Conservation (phyloP, 92 coral and sea anemone genomes). For the Muricea muricata region DNA sequence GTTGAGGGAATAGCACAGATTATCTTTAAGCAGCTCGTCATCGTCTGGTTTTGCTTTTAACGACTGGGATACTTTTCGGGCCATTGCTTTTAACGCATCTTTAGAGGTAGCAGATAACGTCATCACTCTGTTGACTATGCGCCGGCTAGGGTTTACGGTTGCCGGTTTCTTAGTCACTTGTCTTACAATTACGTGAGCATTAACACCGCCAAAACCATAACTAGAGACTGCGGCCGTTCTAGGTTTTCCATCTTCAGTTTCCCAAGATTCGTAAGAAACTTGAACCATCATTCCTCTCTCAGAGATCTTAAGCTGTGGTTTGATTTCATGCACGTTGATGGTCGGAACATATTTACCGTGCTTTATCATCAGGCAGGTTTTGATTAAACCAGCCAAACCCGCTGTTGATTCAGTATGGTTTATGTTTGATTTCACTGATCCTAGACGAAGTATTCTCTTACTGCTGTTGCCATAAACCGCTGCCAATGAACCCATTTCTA, state of each 20-base stretch:
- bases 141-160: background rate
- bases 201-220: constrained; percentile 74
- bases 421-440: constrained; percentile 83
- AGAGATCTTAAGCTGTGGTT: constrained; percentile 69
- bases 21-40: constrained; percentile 1
- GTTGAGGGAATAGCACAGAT: constrained; percentile 70
- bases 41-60: constrained; percentile 29
- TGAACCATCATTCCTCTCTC: constrained; percentile 59
- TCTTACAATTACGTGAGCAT: constrained; percentile 65
- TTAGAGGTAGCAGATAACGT: constrained; percentile 65
- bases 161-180: background rate
- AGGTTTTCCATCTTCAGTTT: constrained; percentile 46
- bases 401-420: constrained; percentile 85
- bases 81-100: constrained; percentile 56
- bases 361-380: constrained; percentile 78
- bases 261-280: constrained; percentile 38
- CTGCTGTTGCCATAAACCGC: constrained; percentile 60
- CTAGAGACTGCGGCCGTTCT: constrained; percentile 67
- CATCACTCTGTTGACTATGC: constrained; percentile 25
- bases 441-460: constrained; percentile 58
- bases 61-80: constrained; percentile 36
- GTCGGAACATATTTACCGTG: constrained; percentile 70
- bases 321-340: constrained; percentile 51
- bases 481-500: constrained; percentile 69
- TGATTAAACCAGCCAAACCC: constrained; percentile 80